phyloP scores from a whole-genome alignment of 2,113 vertebrate genomes.

The Dasyornis broadbenti region DNA sequence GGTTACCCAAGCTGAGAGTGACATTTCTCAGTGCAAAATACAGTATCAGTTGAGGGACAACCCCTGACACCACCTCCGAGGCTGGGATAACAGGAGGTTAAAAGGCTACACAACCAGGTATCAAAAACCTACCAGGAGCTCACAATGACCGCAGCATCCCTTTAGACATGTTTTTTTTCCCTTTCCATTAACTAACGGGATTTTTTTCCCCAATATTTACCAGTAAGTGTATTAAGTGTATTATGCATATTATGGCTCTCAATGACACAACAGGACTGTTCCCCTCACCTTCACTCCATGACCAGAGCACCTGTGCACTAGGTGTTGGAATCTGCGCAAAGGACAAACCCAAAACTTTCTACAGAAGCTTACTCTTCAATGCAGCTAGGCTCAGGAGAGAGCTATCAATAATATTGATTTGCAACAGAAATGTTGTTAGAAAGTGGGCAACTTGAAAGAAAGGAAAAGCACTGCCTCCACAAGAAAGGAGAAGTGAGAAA shows the following conservation, averaged over 20 bases:
- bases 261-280: not conserved
- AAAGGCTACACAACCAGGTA: not conserved
- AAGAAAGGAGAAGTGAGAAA: not conserved
- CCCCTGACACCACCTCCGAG: not conserved
- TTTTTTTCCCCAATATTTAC: not conserved
- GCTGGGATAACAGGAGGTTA: not conserved
- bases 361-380: not conserved
- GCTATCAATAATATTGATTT: not conserved
- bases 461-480: not conserved
- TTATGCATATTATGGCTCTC: not conserved
- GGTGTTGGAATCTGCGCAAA: not conserved
- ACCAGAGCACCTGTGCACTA: not conserved
- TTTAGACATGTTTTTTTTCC: not conserved
- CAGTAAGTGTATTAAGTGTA: not conserved
- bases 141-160: not conserved
- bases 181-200: not conserved
- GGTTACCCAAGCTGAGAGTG: not conserved
- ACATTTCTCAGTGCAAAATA: not conserved
- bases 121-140: not conserved
- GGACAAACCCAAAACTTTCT: not conserved
- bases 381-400: not conserved
- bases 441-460: not conserved
- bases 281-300: fast-evolving
- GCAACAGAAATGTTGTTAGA: not conserved
- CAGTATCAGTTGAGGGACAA: not conserved